phyloP scores from a whole-genome alignment of 2,113 vertebrate genomes.

The Grus americana region DNA sequence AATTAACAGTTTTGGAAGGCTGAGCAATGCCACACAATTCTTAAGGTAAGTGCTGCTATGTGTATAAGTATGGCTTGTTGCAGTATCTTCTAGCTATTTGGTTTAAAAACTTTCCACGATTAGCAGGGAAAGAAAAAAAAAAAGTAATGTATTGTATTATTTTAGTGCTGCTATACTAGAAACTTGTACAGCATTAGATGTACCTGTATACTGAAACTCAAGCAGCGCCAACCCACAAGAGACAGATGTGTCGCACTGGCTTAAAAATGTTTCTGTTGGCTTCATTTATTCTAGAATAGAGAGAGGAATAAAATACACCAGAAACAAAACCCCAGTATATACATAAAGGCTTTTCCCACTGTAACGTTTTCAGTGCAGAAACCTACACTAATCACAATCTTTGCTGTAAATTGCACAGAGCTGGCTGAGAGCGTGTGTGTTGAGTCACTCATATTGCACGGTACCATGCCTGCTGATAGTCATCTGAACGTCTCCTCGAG shows the following conservation, averaged over 20 bases:
- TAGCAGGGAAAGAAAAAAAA: not conserved
- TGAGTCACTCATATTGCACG: constrained; percentile 7
- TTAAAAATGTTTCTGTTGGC: constrained; percentile 26
- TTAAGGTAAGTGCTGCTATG: not conserved
- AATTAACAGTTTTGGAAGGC: not conserved
- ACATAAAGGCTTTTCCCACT: not conserved
- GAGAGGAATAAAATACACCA: not conserved
- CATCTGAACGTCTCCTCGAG: constrained; percentile 50
- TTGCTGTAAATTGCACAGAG: not conserved
- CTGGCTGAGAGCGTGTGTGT: not conserved
- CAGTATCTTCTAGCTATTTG: not conserved
- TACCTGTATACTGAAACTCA: not conserved
- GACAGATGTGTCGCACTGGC: constrained; percentile 6
- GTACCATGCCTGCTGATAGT: constrained; percentile 31
- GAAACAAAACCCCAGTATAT: not conserved
- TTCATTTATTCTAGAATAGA: constrained; percentile 10
- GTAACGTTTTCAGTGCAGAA: not conserved
- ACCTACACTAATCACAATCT: not conserved
- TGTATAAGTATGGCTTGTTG: not conserved
- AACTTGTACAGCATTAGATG: not conserved
- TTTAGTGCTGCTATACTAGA: not conserved
- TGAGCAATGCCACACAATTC: not conserved
- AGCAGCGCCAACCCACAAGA: not conserved
- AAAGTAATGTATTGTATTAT: not conserved
- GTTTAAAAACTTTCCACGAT: not conserved